Evolutionary conservation across 2,113 vertebrate species (phyloP).

Genomic region (Pseudopodoces humilis): DNA sequence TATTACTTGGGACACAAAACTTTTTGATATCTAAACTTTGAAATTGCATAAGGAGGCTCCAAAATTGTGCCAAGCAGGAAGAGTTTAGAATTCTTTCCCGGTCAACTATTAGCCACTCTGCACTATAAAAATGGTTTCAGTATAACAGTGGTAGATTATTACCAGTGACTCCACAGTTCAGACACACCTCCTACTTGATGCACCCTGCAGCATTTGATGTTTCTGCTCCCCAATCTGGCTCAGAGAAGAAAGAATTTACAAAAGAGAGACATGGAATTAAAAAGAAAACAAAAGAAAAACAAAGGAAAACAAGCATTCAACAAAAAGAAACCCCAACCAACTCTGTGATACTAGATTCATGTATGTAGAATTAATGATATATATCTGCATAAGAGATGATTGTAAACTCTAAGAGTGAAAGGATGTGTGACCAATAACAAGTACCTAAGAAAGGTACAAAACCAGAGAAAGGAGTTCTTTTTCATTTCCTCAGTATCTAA

Average conservation of each 20-base stretch:
- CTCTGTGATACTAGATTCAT: background rate
- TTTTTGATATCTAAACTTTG: background rate
- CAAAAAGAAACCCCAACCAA: background rate
- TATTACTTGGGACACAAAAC: background rate
- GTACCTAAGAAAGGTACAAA: background rate
- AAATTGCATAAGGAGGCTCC: background rate
- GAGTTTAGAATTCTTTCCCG: background rate
- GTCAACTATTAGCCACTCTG: background rate
- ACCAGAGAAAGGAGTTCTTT: background rate
- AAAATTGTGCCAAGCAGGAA: background rate
- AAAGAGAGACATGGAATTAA: background rate
- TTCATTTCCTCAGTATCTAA: background rate
- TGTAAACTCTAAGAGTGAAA: background rate
- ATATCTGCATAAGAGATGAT: background rate
- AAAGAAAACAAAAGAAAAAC: background rate
- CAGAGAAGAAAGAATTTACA: background rate
- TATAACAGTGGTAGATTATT: background rate
- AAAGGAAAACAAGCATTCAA: background rate
- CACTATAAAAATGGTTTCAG: background rate
- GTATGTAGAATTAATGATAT: background rate
- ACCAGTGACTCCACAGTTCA: background rate
- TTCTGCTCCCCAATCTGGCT: background rate
- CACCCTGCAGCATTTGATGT: background rate
- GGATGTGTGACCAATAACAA: background rate
- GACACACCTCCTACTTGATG: background rate